phyloP scores from a whole-genome alignment of 2,113 vertebrate species.

The Suricata suricatta region DNA sequence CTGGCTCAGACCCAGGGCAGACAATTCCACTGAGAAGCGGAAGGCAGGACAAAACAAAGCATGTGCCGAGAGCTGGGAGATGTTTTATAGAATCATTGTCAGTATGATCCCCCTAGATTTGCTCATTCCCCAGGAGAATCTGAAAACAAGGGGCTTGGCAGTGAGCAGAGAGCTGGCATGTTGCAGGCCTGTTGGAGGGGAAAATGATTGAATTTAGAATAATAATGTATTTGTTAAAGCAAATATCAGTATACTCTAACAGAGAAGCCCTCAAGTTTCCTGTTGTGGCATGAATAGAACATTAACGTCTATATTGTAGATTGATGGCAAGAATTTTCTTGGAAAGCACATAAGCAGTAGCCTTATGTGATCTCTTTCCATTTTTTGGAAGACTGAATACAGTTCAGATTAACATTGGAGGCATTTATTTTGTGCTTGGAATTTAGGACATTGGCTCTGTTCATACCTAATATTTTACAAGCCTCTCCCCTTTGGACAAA shows the following conservation, averaged over 20 bases:
- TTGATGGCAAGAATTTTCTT: not conserved
- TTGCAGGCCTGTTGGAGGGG: not conserved
- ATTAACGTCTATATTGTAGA: not conserved
- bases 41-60: not conserved
- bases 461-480: slow-evolving; percentile 20
- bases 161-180: not conserved
- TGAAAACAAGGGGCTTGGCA: not conserved
- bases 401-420: not conserved
- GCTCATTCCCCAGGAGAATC: not conserved
- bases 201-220: not conserved
- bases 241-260: not conserved
- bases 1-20: not conserved
- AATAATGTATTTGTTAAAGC: slow-evolving; percentile 17
- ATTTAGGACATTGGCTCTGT: not conserved
- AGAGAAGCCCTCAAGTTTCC: not conserved
- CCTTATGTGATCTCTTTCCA: not conserved
- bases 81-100: not conserved
- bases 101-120: not conserved
- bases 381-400: not conserved
- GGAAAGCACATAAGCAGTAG: not conserved
- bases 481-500: not conserved
- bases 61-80: not conserved
- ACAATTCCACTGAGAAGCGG: not conserved
- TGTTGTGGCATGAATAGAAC: not conserved
- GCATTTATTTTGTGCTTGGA: slow-evolving; percentile 37